These are phyloP conservation scores for Pocillopora damicornis DNA, from an alignment of 64 coral and sea anemone species.

Conservation along the genomic window DNA sequence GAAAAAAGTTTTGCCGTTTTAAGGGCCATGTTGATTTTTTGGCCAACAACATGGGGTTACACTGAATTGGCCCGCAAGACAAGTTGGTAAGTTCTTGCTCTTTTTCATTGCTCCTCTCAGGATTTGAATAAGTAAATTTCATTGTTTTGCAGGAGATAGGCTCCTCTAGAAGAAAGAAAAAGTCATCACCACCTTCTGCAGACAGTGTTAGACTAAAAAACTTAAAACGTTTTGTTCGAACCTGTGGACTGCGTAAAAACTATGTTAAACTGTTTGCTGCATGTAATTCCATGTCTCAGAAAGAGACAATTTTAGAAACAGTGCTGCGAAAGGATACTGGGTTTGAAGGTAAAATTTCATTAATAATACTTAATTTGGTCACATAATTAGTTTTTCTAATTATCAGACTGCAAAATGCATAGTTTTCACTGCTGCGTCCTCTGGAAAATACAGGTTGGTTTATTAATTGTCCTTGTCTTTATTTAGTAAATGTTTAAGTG, in stretches of 20 bases:
- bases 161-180: slow-evolving; percentile 9
- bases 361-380: not conserved
- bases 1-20: no score
- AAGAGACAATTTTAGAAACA: slow-evolving; percentile 76
- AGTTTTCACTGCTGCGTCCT: not conserved
- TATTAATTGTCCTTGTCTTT: not conserved
- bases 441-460: not conserved
- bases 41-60: no score
- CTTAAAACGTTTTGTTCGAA: slow-evolving; percentile 73
- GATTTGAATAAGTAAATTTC: not conserved
- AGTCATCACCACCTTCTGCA: slow-evolving; percentile 29
- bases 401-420: no score
- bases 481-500: no score
- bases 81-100: no score
- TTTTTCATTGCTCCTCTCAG: no score
- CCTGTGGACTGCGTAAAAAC: slow-evolving; percentile 77
- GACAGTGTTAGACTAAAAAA: slow-evolving; percentile 83
- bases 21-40: no score
- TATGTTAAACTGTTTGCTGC: slow-evolving; percentile 83
- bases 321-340: slow-evolving; percentile 61
- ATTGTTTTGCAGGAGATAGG: not conserved
- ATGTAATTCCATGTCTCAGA: slow-evolving; percentile 75
- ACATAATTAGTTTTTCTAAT: no score
- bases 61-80: no score
- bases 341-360: slow-evolving; percentile 70